These are phyloP conservation scores for Egretta garzetta DNA, from an alignment of 2,113 vertebrate species.

Conservation along the genomic window DNA sequence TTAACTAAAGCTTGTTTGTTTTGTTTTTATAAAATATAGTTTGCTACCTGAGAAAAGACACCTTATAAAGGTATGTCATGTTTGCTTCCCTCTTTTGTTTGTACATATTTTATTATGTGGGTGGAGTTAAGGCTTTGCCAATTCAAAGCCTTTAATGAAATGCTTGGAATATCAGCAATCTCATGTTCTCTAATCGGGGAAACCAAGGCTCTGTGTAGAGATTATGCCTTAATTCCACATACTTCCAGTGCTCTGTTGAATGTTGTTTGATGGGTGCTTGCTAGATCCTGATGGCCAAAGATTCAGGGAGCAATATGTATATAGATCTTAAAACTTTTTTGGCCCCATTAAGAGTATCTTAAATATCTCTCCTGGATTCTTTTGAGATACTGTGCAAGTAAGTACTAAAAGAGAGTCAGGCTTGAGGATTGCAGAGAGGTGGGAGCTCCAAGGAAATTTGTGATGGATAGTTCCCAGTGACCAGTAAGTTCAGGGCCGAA, in stretches of 20 bases:
- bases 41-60: constrained; percentile 86
- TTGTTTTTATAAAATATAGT: constrained; percentile 64
- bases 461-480: neutral
- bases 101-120: accelerated
- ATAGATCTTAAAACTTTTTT: neutral
- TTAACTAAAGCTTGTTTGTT: neutral
- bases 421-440: neutral
- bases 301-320: neutral
- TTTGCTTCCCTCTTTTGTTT: neutral
- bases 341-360: neutral
- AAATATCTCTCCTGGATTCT: neutral
- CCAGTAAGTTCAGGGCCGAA: neutral
- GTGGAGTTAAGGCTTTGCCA: neutral
- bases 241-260: neutral
- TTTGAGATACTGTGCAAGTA: neutral
- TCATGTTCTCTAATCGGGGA: neutral
- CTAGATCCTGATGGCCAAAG: neutral
- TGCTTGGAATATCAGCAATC: neutral
- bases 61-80: constrained; percentile 87
- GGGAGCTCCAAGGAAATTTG: neutral
- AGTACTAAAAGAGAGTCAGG: neutral
- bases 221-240: neutral
- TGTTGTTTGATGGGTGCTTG: neutral
- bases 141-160: neutral
- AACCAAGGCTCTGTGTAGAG: neutral